Evolutionary conservation across 53 echinoderm and acorn worm species (phyloP).

Genomic region (Glandiceps talaboti): DNA sequence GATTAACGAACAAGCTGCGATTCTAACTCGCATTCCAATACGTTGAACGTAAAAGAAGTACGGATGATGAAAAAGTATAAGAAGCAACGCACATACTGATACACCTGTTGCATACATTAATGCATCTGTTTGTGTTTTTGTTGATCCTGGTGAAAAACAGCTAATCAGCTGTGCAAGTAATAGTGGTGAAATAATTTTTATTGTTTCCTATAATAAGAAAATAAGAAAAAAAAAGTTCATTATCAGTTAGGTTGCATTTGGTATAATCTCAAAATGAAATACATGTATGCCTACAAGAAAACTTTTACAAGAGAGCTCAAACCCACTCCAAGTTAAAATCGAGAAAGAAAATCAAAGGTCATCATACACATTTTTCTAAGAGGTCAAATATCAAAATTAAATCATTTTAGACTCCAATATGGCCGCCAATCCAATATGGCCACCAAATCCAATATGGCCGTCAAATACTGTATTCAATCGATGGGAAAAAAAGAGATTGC

Average conservation of each 20-base stretch:
- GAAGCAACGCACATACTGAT: slow-evolving; percentile 9
- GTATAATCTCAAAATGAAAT: too few species aligned
- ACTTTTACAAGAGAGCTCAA: neutral
- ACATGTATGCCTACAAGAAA: neutral
- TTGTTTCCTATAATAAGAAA: slow-evolving; percentile 21
- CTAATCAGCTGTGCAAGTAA: slow-evolving; percentile 33
- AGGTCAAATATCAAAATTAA: too few species aligned
- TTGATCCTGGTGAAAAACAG: slow-evolving; percentile 41
- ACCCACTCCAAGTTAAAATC: too few species aligned
- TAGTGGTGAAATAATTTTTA: slow-evolving; percentile 48
- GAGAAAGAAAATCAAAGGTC: too few species aligned
- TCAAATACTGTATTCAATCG: too few species aligned
- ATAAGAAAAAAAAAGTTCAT: neutral
- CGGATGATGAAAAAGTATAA: slow-evolving; percentile 37
- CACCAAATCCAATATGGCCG: too few species aligned
- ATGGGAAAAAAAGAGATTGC: too few species aligned
- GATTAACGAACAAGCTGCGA: slow-evolving; percentile 37
- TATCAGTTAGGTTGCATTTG: too few species aligned
- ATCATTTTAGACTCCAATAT: too few species aligned
- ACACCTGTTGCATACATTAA: slow-evolving; percentile 56
- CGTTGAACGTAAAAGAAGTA: slow-evolving; percentile 38
- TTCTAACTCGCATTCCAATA: slow-evolving; percentile 52
- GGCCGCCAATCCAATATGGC: too few species aligned
- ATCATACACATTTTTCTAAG: too few species aligned
- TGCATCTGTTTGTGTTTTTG: slow-evolving; percentile 33